Base-by-base conservation (phyloP, 2,113 vertebrate genomes). In the Hypocryptadius cinnamomeus region DNA sequence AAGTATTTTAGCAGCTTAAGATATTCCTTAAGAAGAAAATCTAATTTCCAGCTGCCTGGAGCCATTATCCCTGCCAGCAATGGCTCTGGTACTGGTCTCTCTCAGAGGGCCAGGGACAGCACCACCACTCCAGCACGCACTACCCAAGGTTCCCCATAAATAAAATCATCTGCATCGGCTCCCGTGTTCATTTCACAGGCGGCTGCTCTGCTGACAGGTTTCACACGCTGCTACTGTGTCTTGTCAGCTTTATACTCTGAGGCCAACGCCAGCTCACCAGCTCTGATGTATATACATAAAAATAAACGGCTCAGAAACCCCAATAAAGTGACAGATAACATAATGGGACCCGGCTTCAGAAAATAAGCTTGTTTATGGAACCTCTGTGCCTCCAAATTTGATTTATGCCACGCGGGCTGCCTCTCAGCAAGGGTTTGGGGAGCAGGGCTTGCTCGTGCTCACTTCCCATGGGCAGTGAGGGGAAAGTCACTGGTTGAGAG, bases 171-270 rank as follows among this genome's bases (percentile, higher is more conserved):
- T 5, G 85, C 68, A 33, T 51, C 3, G 0, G 73, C 89, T 89
- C 91, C 65, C 1, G 18, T 97, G 97, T 97, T 98, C 97, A 98
- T 98, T 98, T 98, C 98, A 98, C 97, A 97, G 97, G 97, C 95
- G 76, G 95, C 97, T 97, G 98, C 97, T 93, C 94, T 33, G 94
- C 97, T 97, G 98, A 97, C 97, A 97, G 97, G 88, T 95, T 92
- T 96, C 97, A 94, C 96, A 94, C 84, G 93, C 95, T 2, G 53
- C 95, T 92, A 79, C 94, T 65, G 37, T 89, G 96, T 98, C 97
- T 97, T 97, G 98, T 97, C 97, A 97, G 96, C 96, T 98, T 97
- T 97, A 97, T 90, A 90, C 95, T 96, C 96, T 54, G 91, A 92
- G 96, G 93, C 95, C 66, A 96, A 93, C 1, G 3, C 81, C 57